Conservation (phyloP, 2,797 vertebrate genomes). For the Crocidura indochinensis region DNA sequence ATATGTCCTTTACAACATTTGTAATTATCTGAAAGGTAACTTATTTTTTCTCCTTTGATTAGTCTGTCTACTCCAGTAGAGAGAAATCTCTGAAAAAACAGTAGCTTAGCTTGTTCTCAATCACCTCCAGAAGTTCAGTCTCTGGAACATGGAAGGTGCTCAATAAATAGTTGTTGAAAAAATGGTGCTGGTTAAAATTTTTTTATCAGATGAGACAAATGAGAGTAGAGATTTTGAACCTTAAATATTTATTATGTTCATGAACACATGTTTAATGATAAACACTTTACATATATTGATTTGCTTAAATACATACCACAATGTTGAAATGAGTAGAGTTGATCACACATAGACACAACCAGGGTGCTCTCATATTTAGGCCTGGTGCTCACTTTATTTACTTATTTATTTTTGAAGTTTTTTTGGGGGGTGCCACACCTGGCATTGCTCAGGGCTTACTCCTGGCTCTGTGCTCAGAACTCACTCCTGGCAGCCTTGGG, state of each 20-base stretch:
- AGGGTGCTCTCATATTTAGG: too few species aligned
- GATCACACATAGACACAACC: too few species aligned
- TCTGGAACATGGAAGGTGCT: not conserved
- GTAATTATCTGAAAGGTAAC: constrained; percentile 15
- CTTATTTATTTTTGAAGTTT: too few species aligned
- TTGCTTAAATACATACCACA: constrained; percentile 13
- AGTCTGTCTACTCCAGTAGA: not conserved
- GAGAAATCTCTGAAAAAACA: not conserved
- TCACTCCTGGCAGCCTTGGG: too few species aligned
- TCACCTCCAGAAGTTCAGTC: not conserved
- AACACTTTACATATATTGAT: not conserved
- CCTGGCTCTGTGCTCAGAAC: too few species aligned
- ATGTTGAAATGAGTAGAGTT: not conserved
- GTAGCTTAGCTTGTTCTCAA: not conserved
- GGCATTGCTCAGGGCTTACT: too few species aligned
- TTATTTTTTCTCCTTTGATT: constrained; percentile 36
- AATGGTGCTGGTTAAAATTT: not conserved
- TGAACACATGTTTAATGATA: constrained; percentile 2
- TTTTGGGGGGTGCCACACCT: too few species aligned
- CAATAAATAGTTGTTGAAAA: not conserved
- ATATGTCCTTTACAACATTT: constrained; percentile 26
- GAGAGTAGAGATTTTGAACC: not conserved
- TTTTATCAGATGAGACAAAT: not conserved
- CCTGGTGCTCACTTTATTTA: too few species aligned
- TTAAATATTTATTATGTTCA: not conserved